phyloP scores from a whole-genome alignment of 2,113 vertebrate genomes.

The Saiga tatarica region DNA sequence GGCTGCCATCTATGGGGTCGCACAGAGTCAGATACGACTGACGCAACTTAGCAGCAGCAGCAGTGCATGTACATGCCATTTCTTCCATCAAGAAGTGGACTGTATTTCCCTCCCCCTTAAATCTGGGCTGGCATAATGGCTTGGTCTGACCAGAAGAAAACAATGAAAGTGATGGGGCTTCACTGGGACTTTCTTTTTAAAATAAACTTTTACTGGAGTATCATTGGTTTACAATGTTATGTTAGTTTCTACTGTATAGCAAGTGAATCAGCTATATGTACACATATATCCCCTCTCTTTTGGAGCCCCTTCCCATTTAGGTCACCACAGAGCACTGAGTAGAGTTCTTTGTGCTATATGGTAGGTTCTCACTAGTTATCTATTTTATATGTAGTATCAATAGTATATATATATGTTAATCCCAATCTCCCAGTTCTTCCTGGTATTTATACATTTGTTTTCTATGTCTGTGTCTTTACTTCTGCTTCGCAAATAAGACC shows the following conservation, averaged over 20 bases:
- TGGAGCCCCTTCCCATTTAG: not conserved
- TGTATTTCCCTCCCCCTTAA: not conserved
- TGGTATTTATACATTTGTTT: not conserved
- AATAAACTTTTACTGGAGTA: not conserved
- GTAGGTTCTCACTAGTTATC: not conserved
- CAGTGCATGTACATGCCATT: rapidly evolving
- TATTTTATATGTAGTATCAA: not conserved
- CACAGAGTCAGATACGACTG: not conserved
- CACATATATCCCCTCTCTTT: not conserved
- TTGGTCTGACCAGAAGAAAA: not conserved
- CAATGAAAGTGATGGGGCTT: not conserved
- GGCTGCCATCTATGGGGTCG: rapidly evolving
- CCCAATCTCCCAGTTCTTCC: not conserved
- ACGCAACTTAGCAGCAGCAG: not conserved
- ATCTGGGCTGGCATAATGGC: not conserved
- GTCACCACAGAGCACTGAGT: not conserved
- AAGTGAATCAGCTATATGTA: not conserved
- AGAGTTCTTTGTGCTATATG: not conserved
- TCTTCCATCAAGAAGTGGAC: not conserved
- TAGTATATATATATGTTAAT: not conserved
- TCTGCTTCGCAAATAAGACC: not conserved
- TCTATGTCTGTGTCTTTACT: not conserved
- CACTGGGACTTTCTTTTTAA: not conserved
- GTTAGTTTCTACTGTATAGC: not conserved
- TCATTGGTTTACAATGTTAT: not conserved